Base-by-base conservation (phyloP, 2,888 invertebrate species). In the Blomia tropicalis region DNA sequence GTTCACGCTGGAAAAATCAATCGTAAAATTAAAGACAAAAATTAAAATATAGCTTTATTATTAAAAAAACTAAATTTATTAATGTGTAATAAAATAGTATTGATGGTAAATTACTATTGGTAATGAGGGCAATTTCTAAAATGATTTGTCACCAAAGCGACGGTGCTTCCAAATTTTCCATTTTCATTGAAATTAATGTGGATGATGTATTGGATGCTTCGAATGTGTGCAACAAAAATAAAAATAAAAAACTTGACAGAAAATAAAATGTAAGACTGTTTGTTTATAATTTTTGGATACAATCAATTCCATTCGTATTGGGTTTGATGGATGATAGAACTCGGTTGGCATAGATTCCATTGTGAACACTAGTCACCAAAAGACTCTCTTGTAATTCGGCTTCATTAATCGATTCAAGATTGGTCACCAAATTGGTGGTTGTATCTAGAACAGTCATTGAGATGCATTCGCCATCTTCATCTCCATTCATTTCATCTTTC, bases 301-400 rank as follows among this genome's bases (percentile, higher is more conserved):
- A 14, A n/a, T 17, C 41, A n/a, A 41, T 41, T 14, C n/a, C n/a
- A n/a, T n/a, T n/a, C n/a, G n/a, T n/a, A n/a, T n/a, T n/a, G n/a
- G n/a, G n/a, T n/a, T n/a, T 27, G 7, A 27, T 11, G 51, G 51
- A 27, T 7, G 51, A 30, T 14, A 56, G 25, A 56, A 56, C 29
- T n/a, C 29, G 56, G 23, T 29, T 56, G n/a, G 56, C 56, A 17
- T 27, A 56, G 14, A 56, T 56, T 14, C 56, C 56, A 56, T 56
- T 56, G n/a, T 25, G 29, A n/a, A 56, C 25, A 23, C 56, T 56
- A 3, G 56, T 56, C 29, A 56, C 29, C 14, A 56, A 22, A n/a
- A 56, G 29, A 56, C 56, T 56, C 29, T 56, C 56, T 19, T 32
- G 56, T 25, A 56, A 36, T 36, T 56, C 56, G 17, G 7, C 11